Base-by-base conservation (phyloP, 2,113 vertebrate species). In the Phycodurus eques region DNA sequence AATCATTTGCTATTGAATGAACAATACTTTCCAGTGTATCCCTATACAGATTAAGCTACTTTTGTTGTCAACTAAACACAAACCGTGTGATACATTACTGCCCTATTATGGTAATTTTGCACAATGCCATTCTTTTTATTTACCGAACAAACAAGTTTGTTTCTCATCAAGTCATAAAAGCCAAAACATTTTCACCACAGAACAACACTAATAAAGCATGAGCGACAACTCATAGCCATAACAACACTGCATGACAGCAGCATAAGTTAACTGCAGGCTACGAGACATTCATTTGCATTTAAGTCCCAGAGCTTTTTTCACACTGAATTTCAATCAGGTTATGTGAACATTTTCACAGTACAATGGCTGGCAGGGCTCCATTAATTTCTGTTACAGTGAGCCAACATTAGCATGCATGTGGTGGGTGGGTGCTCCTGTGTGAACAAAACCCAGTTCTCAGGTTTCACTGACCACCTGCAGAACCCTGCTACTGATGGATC, bases 311-410 rank as follows among this genome's bases (percentile, higher is more conserved):
- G 79, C 80, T 3, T 39, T 81, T 81, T 72, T 79, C 77, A 83
- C 75, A 82, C 81, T 86, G 88, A 88, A 87, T 80, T 82, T 77
- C 75, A 85, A 84, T 80, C 77, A 84, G 67, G 57, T 74, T 80
- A 43, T 63, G 67, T 19, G 80, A 79, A 59, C 60, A 51, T 80
- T 78, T 75, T 80, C 83, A 80, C 76, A 68, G 73, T 80, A 74
- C 68, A 74, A 76, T 31, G 72, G 77, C 70, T 78, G 61, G 60
- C 71, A 62, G 3, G 66, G 73, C 70, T 83, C 68, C 59, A 43
- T 69, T 71, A 31, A 10, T n/a, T 79, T 35, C 65, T 72, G 49
- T 76, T 71, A 73, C 56, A 74, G 59, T 44, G 65, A 8, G 84
- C 73, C 76, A 79, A 68, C 76, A 78, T 74, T 69, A 82, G 75